These are phyloP conservation scores for Polyodon spathula DNA, from an alignment of 2,113 vertebrate species.

Conservation along the genomic window DNA sequence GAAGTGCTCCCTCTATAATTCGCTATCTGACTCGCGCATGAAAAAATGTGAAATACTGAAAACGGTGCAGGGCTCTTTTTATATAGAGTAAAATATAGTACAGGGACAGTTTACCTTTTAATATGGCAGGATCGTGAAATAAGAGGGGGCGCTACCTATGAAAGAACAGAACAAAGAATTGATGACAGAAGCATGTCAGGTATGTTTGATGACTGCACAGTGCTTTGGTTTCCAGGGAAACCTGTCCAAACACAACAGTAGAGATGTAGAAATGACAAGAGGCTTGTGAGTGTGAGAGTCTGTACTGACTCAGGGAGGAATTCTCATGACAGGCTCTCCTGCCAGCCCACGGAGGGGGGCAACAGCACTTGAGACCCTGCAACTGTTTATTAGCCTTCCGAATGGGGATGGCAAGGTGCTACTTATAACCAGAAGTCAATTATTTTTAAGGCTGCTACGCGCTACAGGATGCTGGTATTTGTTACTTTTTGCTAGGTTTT, in stretches of 20 bases:
- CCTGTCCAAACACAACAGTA: not conserved
- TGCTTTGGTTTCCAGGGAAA: conserved; percentile 8
- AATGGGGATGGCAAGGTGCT: not conserved
- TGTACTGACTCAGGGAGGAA: conserved; percentile 28
- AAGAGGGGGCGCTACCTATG: too few species aligned
- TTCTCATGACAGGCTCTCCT: conserved; percentile 39
- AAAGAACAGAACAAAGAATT: not conserved
- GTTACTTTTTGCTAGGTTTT: too few species aligned
- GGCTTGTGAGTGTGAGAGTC: conserved; percentile 10
- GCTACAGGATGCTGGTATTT: too few species aligned
- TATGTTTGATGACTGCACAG: not conserved
- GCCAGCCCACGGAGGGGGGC: conserved; percentile 39
- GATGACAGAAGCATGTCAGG: not conserved
- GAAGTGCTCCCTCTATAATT: too few species aligned
- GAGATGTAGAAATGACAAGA: not conserved
- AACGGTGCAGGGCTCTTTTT: too few species aligned
- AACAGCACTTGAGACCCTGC: conserved; percentile 31
- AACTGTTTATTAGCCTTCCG: conserved; percentile 31
- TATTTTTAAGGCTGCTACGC: too few species aligned
- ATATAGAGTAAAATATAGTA: too few species aligned
- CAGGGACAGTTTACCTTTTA: too few species aligned
- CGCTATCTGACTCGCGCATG: too few species aligned
- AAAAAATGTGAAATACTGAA: too few species aligned
- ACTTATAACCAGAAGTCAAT: too few species aligned
- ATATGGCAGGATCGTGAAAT: too few species aligned